Percentiles rank a stretch among this genome's conserved stretches.
phyloP scores from a whole-genome alignment of 2,888 invertebrate species.

The Arrhopalites spinosus region DNA sequence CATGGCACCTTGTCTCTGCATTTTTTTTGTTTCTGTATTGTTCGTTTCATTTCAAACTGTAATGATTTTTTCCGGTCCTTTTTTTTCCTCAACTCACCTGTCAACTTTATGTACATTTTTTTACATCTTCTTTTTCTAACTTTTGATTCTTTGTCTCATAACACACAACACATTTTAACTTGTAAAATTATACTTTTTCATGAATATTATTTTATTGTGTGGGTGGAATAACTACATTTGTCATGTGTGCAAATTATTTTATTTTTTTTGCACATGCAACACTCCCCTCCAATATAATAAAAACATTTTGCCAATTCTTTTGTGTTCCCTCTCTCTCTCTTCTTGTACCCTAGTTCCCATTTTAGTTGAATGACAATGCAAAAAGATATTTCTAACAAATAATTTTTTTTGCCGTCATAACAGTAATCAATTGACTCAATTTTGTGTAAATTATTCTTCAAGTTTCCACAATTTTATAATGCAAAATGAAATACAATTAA shows the following conservation, averaged over 20 bases:
- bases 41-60: not conserved
- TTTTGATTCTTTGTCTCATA: too few relatives aligned
- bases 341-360: not conserved
- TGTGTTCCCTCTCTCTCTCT: not conserved
- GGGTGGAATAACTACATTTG: not conserved
- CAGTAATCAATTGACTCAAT: not conserved
- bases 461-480: too few relatives aligned
- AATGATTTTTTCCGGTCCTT: slow-evolving; percentile 8
- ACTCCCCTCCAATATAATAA: not conserved
- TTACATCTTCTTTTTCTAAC: too few relatives aligned
- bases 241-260: not conserved
- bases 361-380: not conserved
- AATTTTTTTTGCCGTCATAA: too few relatives aligned
- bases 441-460: not conserved
- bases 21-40: not conserved
- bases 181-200: too few relatives aligned
- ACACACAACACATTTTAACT: too few relatives aligned
- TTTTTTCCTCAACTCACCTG: not conserved
- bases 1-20: not conserved
- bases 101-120: not conserved
- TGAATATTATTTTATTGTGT: too few relatives aligned
- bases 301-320: not conserved
- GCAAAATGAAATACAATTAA: too few relatives aligned
- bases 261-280: not conserved
- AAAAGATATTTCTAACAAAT: not conserved